Evolutionary conservation across 2,113 vertebrate species (phyloP).

Genomic region (Onychostruthus taczanowskii): DNA sequence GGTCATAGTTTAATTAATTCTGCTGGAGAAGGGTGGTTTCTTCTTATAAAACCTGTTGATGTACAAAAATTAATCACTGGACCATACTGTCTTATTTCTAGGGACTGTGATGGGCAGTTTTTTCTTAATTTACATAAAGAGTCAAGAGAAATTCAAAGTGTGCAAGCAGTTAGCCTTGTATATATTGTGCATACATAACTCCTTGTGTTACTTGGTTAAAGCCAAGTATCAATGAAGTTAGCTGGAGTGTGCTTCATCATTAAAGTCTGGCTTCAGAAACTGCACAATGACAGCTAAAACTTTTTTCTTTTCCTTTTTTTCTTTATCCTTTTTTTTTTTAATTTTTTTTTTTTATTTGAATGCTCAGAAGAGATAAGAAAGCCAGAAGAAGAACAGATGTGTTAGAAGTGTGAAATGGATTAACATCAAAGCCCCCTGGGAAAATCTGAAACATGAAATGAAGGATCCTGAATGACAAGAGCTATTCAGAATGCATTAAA

Average conservation of each 20-base stretch:
- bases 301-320: not conserved
- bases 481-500: constrained; percentile 77
- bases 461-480: constrained; percentile 78
- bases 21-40: not conserved
- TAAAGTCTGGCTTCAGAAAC: constrained; percentile 66
- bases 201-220: constrained; percentile 14
- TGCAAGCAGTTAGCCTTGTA: not conserved
- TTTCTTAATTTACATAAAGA: not conserved
- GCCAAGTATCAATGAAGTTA: constrained; percentile 35
- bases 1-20: not conserved
- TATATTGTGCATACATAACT: not conserved
- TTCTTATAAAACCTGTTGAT: not conserved
- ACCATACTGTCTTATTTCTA: not conserved
- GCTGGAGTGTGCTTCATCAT: constrained; percentile 55
- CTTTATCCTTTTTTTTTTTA: no score
- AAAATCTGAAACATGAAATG: constrained; percentile 79
- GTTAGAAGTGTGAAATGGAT: constrained; percentile 81
- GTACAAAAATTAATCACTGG: not conserved
- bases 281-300: constrained; percentile 64
- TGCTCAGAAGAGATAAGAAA: constrained; percentile 77
- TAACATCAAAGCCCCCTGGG: constrained; percentile 80
- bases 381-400: constrained; percentile 76
- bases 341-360: constrained; percentile 62
- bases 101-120: not conserved
- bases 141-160: not conserved